Evolutionary conservation across 2,888 invertebrate species (phyloP), one percentile per base, ranked within the genome.

Genomic region (Leptogaster cylindrica): DNA sequence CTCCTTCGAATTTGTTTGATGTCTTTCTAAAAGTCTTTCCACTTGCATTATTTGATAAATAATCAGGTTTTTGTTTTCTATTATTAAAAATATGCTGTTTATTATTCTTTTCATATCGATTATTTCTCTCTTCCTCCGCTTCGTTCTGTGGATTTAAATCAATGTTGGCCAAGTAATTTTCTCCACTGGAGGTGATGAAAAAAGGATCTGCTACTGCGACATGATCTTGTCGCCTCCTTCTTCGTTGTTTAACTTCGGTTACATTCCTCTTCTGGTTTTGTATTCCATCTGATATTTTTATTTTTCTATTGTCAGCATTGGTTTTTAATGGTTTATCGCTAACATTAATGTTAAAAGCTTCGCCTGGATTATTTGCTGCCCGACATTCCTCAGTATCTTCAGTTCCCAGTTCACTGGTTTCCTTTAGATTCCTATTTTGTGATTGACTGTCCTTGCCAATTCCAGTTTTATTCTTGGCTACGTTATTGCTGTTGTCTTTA

Each of bases 151-250:
- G 68, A 20, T 72, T 67, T 1, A 71, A 68, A 3, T 77, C 75
- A 1, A 78, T 78, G 0, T 77, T 76, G 1, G 81, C 78, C 7
- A 78, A 20, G 71, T 81, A 81, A 55, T 76, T 77, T 25, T 78
- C 77, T 0, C 81, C 81, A 1, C 75, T 73, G 36, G 75, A 74
- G 0, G 80, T 80, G 10, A 80, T 75, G 61, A 81, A 81, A 68
- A 81, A 81, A 0, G 79, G 76, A 74, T 81, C 80, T 1, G 75
- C 65, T 12, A 28, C 44, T 20, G 16, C n/a, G n/a, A 28, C 8
- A 27, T 14, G 8, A 1, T 12, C 7, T 14, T 7, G 16, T 4
- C 4, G 4, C 16, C 14, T 1, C 8, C 10, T 20, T 1, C 10
- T 1, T 28, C n/a, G n/a, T 51, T n/a, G 8, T 28, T 25, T 12